phyloP scores from a whole-genome alignment of 2,888 invertebrate genomes.

The Caradrina clavipalpis region DNA sequence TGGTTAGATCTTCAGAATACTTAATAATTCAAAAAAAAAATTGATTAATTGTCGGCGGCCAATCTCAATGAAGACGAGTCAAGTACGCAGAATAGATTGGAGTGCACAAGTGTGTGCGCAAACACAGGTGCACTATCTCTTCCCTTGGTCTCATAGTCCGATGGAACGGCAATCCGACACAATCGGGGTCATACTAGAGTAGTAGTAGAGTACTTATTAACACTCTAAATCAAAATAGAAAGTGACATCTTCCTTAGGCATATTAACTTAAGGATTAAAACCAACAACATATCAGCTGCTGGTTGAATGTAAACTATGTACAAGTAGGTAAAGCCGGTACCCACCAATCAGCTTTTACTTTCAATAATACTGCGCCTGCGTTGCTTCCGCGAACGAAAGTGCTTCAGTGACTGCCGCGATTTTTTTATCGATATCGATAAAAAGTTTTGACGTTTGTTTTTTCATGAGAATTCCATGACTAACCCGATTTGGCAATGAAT shows the following conservation, averaged over 20 bases:
- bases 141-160: too few species aligned
- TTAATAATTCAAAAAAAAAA: neutral
- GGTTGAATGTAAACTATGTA: conserved; percentile 63
- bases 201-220: neutral
- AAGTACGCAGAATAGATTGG: too few species aligned
- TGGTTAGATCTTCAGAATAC: neutral
- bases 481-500: conserved; percentile 19
- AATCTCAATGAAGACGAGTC: too few species aligned
- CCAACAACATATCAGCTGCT: conserved; percentile 36
- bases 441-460: conserved; percentile 12
- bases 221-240: conserved; percentile 10
- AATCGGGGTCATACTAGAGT: too few species aligned
- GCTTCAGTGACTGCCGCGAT: conserved; percentile 63
- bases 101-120: too few species aligned
- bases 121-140: too few species aligned
- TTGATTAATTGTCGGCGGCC: neutral
- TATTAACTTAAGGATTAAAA: conserved; percentile 38
- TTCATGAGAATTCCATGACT: conserved; percentile 9
- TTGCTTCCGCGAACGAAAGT: conserved; percentile 88
- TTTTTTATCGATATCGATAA: conserved; percentile 62
- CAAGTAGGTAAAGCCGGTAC: conserved; percentile 78
- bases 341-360: conserved; percentile 87
- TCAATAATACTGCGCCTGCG: conserved; percentile 75
- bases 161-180: too few species aligned
- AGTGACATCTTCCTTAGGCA: conserved; percentile 20